Percentiles rank a stretch among this genome's conserved stretches.
Evolutionary conservation across 2,888 invertebrate species (phyloP).

Genomic region (Merodon equestris): DNA sequence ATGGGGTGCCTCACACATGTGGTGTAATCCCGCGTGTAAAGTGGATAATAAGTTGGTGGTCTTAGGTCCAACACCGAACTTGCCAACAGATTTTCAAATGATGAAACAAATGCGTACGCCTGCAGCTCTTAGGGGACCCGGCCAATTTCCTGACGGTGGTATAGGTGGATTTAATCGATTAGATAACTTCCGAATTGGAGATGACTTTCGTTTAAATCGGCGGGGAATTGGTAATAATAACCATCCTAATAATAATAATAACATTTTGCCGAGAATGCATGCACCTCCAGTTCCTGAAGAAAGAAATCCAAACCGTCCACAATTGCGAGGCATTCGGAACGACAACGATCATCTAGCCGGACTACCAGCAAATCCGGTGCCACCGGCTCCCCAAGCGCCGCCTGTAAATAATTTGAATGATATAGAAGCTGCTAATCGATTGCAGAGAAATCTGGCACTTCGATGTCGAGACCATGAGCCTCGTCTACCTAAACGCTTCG

Average conservation of each 20-base stretch:
- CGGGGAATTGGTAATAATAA: constrained; percentile 76
- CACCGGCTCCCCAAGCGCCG: constrained; percentile 38
- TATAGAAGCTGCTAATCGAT: constrained; percentile 76
- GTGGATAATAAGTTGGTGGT: constrained; percentile 87
- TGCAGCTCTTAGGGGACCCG: constrained; percentile 50
- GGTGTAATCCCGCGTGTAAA: constrained; percentile 95
- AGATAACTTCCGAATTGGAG: constrained; percentile 71
- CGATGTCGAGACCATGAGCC: constrained; percentile 77
- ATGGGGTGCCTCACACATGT: constrained; percentile 91
- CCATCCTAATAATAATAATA: constrained; percentile 74
- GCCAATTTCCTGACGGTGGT: constrained; percentile 61
- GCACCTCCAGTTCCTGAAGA: constrained; percentile 68
- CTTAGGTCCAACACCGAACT: constrained; percentile 79
- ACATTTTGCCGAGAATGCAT: constrained; percentile 75
- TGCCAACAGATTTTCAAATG: constrained; percentile 78
- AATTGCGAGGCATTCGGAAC: constrained; percentile 61
- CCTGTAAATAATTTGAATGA: constrained; percentile 71
- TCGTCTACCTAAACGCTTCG: constrained; percentile 77
- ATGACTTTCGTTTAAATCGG: constrained; percentile 73
- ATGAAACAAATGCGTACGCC: constrained; percentile 76
- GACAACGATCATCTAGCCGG: constrained; percentile 67
- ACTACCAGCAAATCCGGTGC: constrained; percentile 42
- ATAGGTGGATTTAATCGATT: constrained; percentile 69
- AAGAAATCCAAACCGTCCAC: constrained; percentile 72
- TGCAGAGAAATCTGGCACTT: constrained; percentile 77